Evolutionary conservation across 2,888 invertebrate genomes (phyloP), one percentile per base, ranked within the genome.

Genomic region (Oithona nana): DNA sequence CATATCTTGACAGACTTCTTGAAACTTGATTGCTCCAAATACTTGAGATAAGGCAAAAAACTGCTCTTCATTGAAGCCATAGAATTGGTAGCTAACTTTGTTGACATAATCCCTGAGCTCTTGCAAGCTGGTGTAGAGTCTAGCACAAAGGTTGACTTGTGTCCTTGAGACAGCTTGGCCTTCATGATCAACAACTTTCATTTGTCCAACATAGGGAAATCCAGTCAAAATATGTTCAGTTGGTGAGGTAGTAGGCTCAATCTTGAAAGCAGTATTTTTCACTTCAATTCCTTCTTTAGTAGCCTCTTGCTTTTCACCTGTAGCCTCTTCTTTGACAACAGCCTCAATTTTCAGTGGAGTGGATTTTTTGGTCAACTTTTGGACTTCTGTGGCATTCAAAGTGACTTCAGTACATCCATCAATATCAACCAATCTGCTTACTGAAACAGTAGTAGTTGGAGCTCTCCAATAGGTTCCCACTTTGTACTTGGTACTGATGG

Each of bases 391-490:
- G 1, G 1, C 24, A 20, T 59, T 59, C 28, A 59, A 28, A 26
- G 49, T 24, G 2, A 59, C 59, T 24, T 39, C 29, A 6, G 26
- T n/a, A 29, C 59, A 59, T 13, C 48, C 49, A n/a, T 59, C 50
- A 48, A 28, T 50, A 24, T 59, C 50, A n/a, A 20, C 28, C 16
- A 26, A 22, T n/a, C 24, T 13, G 28, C 13, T 28, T 24, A 48
- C 28, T 16, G 49, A 49, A 1, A 49, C 49, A 48, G n/a, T 50
- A n/a, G 50, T n/a, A 49, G 28, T 59, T 59, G 59, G 59, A 11
- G 59, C 59, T 28, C 59, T 48, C 59, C 59, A 59, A 50, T 59
- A 59, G 26, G 20, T 49, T 48, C 48, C 59, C 16, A 24, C n/a
- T 50, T 28, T 48, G 28, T 49, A 59, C 49, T 24, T 50, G 24